Base-by-base conservation (phyloP, 37 sponge, comb jelly and placozoan genomes). In the Beroe forskalii region DNA sequence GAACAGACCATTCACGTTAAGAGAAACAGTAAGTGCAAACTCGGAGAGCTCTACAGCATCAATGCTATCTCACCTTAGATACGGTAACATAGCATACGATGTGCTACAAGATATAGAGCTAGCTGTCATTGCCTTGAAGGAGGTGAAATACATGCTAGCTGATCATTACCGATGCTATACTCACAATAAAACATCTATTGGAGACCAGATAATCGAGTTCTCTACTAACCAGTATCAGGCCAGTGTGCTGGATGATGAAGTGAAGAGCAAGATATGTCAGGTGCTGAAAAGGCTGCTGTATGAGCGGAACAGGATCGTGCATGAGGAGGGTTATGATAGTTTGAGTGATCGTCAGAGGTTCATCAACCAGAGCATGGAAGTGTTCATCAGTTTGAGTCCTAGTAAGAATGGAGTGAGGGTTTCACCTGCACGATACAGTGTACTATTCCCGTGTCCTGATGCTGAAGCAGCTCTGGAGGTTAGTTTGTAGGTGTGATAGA, bases 331-430 rank as follows among this genome's bases (percentile, higher is more conserved):
- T n/a, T 33, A 33, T 25, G 55, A 80, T 80, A 22, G 14, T 41
- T 43, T 80, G 44, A 44, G 86, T 6, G 55, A 80, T 38, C 1
- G 55, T 1, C 28, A 25, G 40, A 41, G 35, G 55, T 80, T 80
- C 31, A 80, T 80, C 8, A 80, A 80, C 40, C 86, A 80, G 86
- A 44, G 86, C 55, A 80, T 41, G 86, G 86, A 80, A 31, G 55
- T 80, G 3, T 80, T 80, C 40, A 14, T 44, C 9, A 27, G 40
- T 22, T 25, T 80, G 55, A 80, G 86, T 44, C 86, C 86, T 6
- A 80, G 24, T 0, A 37, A 80, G n/a, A 25, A 44, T 20, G 55
- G 44, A 8, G 40, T 44, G 4, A 23, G 55, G 12, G 30, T 80
- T 0, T 44, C 55, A 0, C 86, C 86, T 3, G 86, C 44, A n/a